Percentiles rank a stretch among this genome's conserved stretches.
Conservation (phyloP, 2,888 invertebrate genomes). For the Xylota sylvarum region DNA sequence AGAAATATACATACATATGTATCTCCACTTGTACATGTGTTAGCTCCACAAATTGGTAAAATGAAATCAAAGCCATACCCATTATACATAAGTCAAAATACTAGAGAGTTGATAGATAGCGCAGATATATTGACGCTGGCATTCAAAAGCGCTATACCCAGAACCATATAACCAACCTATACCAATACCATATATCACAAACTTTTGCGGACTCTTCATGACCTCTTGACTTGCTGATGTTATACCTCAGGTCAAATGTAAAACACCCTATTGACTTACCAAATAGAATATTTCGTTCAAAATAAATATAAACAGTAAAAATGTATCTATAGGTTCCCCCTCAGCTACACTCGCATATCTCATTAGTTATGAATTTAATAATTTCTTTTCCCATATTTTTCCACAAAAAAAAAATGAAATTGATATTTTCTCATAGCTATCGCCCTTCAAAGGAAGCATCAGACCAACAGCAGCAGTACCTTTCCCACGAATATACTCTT, state of each 20-base stretch:
- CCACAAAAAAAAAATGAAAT: neutral
- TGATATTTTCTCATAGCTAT: neutral
- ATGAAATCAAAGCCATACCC: too few species aligned
- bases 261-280: neutral
- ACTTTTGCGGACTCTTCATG: too few species aligned
- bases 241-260: neutral
- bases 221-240: too few species aligned
- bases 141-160: too few species aligned
- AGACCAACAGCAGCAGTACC: neutral
- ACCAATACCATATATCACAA: too few species aligned
- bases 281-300: neutral
- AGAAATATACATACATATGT: too few species aligned
- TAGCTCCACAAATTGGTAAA: too few species aligned
- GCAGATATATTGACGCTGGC: too few species aligned
- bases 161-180: too few species aligned
- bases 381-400: conserved; percentile 6
- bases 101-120: too few species aligned
- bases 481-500: conserved; percentile 28
- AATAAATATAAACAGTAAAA: neutral
- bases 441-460: neutral
- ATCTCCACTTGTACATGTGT: too few species aligned
- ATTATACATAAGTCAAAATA: too few species aligned
- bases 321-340: neutral
- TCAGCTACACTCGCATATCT: neutral
- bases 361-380: conserved; percentile 21